Evolutionary conservation across 2,113 vertebrate genomes (phyloP), one percentile per base, ranked within the genome.

Genomic region (Tragelaphus strepsiceros): DNA sequence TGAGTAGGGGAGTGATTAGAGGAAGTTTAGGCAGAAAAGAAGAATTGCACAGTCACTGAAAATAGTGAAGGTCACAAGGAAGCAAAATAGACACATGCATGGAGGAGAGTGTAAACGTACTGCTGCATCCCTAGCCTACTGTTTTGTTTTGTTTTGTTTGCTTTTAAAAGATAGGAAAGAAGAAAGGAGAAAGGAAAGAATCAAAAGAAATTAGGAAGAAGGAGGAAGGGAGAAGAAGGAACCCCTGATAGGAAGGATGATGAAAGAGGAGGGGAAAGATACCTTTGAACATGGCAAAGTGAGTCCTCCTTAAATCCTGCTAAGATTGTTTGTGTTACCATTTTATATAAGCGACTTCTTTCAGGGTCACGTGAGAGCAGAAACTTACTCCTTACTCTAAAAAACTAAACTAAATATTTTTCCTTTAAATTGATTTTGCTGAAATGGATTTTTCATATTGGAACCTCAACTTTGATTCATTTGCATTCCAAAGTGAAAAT

Each of bases 401-500:
- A 89, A 97, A 54, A 30, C 4, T 28, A 12, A 95, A 61, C 74
- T 64, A 1, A 88, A 30, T 96, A 77, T 39, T 95, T 97, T 91
- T 61, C 61, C 58, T 81, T 91, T 83, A 85, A 98, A 92, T 12
- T 64, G 54, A 54, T 56, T 94, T 96, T 97, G 11, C 39, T 88
- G 49, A 90, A 92, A 61, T 88, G 74, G 6, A 77, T 62, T 96
- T 95, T 92, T 90, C n/a, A 92, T 74, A 96, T 43, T n/a, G 84
- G 92, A 96, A 82, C 22, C 19, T 94, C 88, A 88, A 30, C 46
- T 97, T 81, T 84, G 22, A 95, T 92, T 3, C 14, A 71, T 92
- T 97, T 58, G 17, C 19, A 87, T 83, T 94, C 84, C 71, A 56
- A 97, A 92, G 64, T 81, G 53, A 87, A 96, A 94, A 94, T 96